These are phyloP conservation scores for Rhea pennata DNA, from an alignment of 2,113 vertebrate species.

Conservation along the genomic window DNA sequence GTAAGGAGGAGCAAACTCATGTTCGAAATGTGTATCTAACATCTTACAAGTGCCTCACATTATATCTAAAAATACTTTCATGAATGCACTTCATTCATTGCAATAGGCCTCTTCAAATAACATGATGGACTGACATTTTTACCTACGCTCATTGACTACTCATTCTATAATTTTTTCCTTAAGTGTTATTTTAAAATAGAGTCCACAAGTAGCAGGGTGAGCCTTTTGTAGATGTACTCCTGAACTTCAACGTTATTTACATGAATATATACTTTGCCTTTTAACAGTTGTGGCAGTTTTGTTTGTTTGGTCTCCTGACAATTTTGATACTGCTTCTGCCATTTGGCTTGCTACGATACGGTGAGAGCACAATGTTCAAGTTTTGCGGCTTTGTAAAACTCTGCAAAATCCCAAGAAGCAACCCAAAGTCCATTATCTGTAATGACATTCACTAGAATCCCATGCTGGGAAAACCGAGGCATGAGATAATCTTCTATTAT, in stretches of 20 bases:
- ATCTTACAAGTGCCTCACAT: background rate
- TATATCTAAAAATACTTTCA: background rate
- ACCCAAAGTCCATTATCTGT: background rate
- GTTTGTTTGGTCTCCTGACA: background rate
- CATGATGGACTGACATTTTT: background rate
- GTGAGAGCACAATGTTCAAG: background rate
- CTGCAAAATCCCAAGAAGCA: background rate
- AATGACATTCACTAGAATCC: background rate
- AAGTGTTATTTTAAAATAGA: background rate
- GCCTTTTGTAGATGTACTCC: background rate
- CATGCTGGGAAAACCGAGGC: background rate
- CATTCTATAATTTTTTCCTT: background rate
- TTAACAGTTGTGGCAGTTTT: background rate
- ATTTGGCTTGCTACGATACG: background rate
- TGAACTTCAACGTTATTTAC: background rate
- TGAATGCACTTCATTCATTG: background rate
- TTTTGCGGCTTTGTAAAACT: background rate
- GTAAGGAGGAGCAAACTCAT: background rate
- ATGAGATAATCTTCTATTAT: background rate
- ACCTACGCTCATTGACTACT: background rate
- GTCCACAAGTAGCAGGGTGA: background rate
- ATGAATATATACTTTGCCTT: background rate
- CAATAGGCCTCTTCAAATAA: background rate
- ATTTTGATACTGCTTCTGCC: background rate
- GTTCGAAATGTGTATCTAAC: background rate